These are phyloP conservation scores for Phrynocephalus forsythii DNA, from an alignment of 2,797 vertebrate species.

Conservation along the genomic window DNA sequence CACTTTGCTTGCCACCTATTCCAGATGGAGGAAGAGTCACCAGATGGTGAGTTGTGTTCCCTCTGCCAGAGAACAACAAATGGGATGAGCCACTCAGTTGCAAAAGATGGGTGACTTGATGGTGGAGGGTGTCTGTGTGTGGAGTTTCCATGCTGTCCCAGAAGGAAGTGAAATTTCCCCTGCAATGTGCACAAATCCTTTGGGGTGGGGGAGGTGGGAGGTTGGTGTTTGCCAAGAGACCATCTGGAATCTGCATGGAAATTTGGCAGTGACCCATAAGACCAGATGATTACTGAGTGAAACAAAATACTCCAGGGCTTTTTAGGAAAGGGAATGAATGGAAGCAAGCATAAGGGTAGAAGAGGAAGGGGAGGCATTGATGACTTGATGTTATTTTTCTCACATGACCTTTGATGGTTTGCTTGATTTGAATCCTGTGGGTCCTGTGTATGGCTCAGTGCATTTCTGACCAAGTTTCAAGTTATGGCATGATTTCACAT, in stretches of 20 bases:
- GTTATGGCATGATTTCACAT: background rate
- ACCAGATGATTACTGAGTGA: background rate
- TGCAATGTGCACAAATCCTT: background rate
- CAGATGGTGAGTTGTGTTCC: constrained; percentile 29
- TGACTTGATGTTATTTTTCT: background rate
- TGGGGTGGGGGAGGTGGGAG: background rate
- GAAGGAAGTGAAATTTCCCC: background rate
- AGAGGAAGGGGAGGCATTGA: background rate
- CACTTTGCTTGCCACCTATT: background rate
- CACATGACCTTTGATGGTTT: background rate
- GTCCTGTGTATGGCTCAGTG: background rate
- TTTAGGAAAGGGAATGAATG: constrained; percentile 18
- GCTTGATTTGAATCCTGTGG: constrained; percentile 19
- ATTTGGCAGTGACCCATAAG: background rate
- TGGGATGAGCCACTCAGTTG: constrained; percentile 3
- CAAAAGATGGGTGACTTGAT: background rate
- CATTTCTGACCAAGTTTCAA: constrained; percentile 12
- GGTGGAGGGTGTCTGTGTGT: too few species aligned
- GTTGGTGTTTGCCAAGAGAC: background rate
- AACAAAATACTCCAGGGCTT: background rate
- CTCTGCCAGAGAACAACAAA: constrained; percentile 2
- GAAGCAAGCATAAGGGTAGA: background rate
- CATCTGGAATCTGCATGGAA: background rate
- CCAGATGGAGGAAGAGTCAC: constrained; percentile 21
- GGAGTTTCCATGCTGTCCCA: background rate